Evolutionary conservation across 2,888 invertebrate species (phyloP), one percentile per base, ranked within the genome.

Genomic region (Sabatieria punctata): DNA sequence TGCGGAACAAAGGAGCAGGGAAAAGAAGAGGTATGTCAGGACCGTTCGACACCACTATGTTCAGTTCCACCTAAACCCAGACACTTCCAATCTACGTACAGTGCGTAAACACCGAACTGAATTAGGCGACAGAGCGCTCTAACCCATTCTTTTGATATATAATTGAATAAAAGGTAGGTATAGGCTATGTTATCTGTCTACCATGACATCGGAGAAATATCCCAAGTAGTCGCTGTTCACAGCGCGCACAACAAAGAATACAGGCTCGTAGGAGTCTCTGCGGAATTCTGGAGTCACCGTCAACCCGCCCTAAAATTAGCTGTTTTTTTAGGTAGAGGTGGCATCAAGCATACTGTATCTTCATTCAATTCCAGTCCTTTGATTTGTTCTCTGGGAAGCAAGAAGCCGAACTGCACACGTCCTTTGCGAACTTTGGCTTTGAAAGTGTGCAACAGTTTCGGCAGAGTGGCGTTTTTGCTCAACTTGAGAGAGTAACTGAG

Each of bases 191-290:
- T n/a, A n/a, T n/a, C n/a, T n/a, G n/a, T n/a, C n/a, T n/a, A 59
- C 59, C 21, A 57, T 57, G 38, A 57, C 58, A 49, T 63, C 61
- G 13, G 60, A 60, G 42, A 54, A 61, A 49, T 55, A 61, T 11
- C 52, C 47, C 2, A 51, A 51, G 35, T 50, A 52, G 11, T 55
- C 49, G 6, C 47, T 22, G 45, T 61, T 61, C 13, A 48, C 48
- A 1, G 62, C 61, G 13, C 61, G 50, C 11, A 61, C 51, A 1
- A 63, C 61, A 8, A 60, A 50, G 43, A 63, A 61, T 11, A 50
- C 43, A 1, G 57, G 54, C 4, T 30, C 11, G 15, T 13, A 15
- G 11, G 11, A 30, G 11, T 30, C 15, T 30, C 15, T 11, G 11
- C 11, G 52, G 51, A 0, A 25, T 11, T 23, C 6, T 43, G 41